phyloP scores from a whole-genome alignment of 2,888 invertebrate genomes.

The Rhagophthalmus giganteus region DNA sequence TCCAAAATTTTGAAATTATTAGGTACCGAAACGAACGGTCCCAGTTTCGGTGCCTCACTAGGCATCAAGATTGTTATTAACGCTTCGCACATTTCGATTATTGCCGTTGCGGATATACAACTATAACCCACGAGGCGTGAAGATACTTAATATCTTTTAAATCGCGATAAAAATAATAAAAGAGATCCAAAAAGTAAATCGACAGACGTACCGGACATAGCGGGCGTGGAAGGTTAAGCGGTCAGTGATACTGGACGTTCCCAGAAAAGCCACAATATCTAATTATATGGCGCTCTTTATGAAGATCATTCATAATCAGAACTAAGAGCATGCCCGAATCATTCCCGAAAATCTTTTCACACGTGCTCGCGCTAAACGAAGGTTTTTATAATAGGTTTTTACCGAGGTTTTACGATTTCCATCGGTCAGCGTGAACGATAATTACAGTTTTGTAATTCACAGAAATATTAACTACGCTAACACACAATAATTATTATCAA shows the following conservation, averaged over 20 bases:
- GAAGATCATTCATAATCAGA: conserved; percentile 30
- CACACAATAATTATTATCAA: no score
- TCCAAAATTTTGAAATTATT: conserved; percentile 1
- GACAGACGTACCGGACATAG: conserved; percentile 34
- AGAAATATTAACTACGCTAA: no score
- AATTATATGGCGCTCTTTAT: conserved; percentile 34
- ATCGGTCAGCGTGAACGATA: no score
- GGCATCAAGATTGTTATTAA: conserved; percentile 6
- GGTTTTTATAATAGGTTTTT: no score
- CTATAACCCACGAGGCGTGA: no score
- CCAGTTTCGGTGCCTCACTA: not conserved
- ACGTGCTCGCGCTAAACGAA: no score
- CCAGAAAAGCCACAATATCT: conserved; percentile 32
- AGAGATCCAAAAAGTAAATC: conserved; percentile 30
- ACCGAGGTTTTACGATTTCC: no score
- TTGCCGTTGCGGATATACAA: conserved; percentile 31
- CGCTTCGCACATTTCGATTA: conserved; percentile 4
- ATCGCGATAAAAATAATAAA: conserved; percentile 45
- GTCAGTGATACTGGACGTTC: conserved; percentile 34
- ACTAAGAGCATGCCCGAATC: conserved; percentile 24
- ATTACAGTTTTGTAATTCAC: no score
- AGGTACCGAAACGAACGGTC: not conserved
- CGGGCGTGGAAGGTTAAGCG: conserved; percentile 35
- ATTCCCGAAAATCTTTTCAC: conserved; percentile 5
- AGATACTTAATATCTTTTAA: conserved; percentile 46